Conservation (phyloP, 1,140 invertebrate species). For the Eumeta japonica region DNA sequence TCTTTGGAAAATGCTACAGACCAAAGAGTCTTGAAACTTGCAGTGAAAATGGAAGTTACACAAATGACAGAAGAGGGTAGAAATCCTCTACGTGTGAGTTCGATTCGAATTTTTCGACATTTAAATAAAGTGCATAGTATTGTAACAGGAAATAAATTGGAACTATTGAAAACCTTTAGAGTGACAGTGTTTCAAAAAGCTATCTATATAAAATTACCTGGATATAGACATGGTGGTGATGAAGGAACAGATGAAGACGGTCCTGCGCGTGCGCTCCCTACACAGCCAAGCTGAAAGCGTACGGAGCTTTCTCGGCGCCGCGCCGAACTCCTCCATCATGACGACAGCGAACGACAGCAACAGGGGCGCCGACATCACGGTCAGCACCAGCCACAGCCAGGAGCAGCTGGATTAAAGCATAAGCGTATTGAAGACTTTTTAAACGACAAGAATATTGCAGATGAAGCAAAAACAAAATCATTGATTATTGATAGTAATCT, state of each 20-base stretch:
- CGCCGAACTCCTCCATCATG: constrained; percentile 83
- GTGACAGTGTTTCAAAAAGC: background rate
- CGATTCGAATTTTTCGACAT: background rate
- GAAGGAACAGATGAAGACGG: constrained; percentile 76
- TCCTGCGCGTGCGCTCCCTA: constrained; percentile 67
- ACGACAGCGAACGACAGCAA: constrained; percentile 70
- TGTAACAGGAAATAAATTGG: background rate
- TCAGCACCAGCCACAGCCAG: constrained; percentile 59
- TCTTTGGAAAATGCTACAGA: too few relatives aligned
- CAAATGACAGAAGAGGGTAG: background rate
- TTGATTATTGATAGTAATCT: too few relatives aligned
- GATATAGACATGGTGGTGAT: constrained; percentile 74
- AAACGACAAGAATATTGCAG: too few relatives aligned
- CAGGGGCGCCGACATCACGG: constrained; percentile 66
- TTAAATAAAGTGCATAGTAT: background rate
- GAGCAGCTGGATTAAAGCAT: constrained; percentile 51
- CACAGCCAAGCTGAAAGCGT: constrained; percentile 73
- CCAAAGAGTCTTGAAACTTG: too few relatives aligned
- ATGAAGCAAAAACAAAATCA: too few relatives aligned
- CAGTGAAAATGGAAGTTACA: too few relatives aligned
- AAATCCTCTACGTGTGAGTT: background rate
- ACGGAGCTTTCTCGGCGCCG: constrained; percentile 64
- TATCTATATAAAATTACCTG: constrained; percentile 42
- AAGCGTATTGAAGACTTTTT: too few relatives aligned
- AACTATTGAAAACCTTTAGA: background rate